phyloP scores from a whole-genome alignment of 1,140 invertebrate species.

The Trinorchestia longiramus region DNA sequence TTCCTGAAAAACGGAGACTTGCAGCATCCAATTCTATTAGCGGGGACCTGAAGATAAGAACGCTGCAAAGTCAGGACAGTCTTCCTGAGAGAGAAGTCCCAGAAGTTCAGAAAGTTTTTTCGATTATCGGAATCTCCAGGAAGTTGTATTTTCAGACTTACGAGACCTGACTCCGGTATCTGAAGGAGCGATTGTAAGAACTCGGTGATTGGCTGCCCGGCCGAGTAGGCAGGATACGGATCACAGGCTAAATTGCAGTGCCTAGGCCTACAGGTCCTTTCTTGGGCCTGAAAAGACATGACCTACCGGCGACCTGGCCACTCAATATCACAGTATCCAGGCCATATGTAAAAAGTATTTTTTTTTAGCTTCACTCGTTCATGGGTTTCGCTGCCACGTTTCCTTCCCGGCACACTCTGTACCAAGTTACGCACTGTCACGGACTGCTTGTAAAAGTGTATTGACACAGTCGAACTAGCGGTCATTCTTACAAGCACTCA shows the following conservation, averaged over 20 bases:
- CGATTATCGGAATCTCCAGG: not conserved
- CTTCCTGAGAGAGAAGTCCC: not conserved
- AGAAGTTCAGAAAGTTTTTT: not conserved
- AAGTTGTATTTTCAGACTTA: not conserved
- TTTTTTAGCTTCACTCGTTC: not conserved
- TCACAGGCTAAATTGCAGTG: not conserved
- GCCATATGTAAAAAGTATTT: not conserved
- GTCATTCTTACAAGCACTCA: no score
- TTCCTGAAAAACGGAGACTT: not conserved
- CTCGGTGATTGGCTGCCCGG: not conserved
- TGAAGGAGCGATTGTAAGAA: not conserved
- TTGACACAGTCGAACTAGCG: no score
- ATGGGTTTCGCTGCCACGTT: not conserved
- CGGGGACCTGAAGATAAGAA: not conserved
- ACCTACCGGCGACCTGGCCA: not conserved
- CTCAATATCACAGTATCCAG: not conserved
- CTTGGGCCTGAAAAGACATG: not conserved
- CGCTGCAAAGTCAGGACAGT: not conserved
- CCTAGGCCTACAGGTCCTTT: not conserved
- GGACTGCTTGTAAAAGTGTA: no score
- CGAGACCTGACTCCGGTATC: not conserved
- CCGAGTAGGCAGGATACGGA: not conserved
- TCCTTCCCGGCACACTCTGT: not conserved
- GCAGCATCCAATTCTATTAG: not conserved
- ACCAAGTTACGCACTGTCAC: no score